Conservation (phyloP, 2,797 vertebrate species). For the Phalloptychus januarius region DNA sequence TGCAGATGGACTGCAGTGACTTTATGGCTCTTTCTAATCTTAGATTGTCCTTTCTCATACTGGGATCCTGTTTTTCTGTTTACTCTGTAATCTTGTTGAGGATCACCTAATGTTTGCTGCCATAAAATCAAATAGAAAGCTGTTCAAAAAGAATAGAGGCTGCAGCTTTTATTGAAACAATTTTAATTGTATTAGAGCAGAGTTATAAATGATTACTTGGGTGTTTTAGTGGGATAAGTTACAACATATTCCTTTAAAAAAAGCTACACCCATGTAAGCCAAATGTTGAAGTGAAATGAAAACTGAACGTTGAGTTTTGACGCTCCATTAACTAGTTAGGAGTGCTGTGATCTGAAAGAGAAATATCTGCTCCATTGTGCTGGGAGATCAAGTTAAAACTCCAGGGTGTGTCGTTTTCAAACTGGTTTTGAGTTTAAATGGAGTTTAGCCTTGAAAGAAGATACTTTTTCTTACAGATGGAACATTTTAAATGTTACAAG, state of each 20-base stretch:
- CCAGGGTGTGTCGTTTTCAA: conserved; percentile 62
- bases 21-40: conserved; percentile 31
- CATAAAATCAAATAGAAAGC: conserved; percentile 15
- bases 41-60: conserved; percentile 11
- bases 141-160: background rate
- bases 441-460: conserved; percentile 26
- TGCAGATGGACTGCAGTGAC: conserved; percentile 50
- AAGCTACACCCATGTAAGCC: background rate
- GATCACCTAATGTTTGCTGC: conserved; percentile 57
- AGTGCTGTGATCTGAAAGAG: conserved; percentile 40
- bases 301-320: conserved; percentile 6
- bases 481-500: conserved; percentile 21
- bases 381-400: conserved; percentile 35
- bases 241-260: background rate
- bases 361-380: conserved; percentile 44
- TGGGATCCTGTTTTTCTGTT: conserved; percentile 50
- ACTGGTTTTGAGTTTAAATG: conserved; percentile 70
- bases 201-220: background rate
- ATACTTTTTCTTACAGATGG: conserved; percentile 18
- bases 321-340: conserved; percentile 16
- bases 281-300: background rate
- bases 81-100: conserved; percentile 37
- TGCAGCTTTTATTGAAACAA: background rate
- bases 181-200: background rate
- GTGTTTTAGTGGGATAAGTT: background rate